Conservation (phyloP, 2,113 vertebrate genomes). For the Peromyscus maniculatus region DNA sequence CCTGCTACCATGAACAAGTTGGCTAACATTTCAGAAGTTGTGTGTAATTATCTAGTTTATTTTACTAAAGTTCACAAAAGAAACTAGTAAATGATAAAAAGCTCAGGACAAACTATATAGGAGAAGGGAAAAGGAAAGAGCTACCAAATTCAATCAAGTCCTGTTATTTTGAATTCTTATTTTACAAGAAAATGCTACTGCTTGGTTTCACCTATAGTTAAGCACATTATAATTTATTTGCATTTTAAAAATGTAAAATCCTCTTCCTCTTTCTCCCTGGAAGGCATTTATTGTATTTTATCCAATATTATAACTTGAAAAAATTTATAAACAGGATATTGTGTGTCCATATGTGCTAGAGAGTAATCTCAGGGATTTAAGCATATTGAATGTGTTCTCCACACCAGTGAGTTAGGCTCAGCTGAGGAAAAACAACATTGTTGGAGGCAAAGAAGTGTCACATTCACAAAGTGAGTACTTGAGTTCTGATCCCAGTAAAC, state of each 20-base stretch:
- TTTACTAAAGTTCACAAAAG: slow-evolving; percentile 7
- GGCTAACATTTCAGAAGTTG: slow-evolving; percentile 27
- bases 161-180: neutral
- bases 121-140: neutral
- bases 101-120: neutral
- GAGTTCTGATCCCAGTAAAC: neutral
- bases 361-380: neutral
- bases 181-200: neutral
- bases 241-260: neutral
- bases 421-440: neutral
- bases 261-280: neutral
- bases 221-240: neutral
- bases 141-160: neutral
- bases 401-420: neutral
- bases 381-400: neutral
- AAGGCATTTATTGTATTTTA: neutral
- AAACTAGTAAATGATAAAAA: slow-evolving; percentile 23
- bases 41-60: neutral
- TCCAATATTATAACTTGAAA: neutral
- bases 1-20: neutral
- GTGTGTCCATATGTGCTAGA: neutral
- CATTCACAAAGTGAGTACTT: neutral
- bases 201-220: neutral
- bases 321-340: neutral
- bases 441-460: neutral